Evolutionary conservation across 2,797 vertebrate genomes (phyloP).

Genomic region (Anabas testudineus): DNA sequence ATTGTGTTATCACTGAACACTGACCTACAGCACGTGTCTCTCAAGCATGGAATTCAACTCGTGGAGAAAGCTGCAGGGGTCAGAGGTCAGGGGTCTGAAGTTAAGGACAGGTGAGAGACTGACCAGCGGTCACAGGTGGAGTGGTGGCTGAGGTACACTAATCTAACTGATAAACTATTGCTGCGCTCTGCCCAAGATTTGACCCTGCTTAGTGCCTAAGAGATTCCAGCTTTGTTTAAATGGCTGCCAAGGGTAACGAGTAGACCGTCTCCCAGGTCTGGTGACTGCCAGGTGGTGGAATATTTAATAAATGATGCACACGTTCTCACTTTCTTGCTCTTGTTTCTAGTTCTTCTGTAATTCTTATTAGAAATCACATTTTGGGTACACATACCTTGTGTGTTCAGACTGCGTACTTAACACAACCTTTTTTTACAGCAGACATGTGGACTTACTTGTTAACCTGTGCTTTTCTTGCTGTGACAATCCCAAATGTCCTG

Average conservation of each 20-base stretch:
- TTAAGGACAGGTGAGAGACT: constrained; percentile 49
- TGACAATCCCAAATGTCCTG: neutral
- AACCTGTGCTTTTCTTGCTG: neutral
- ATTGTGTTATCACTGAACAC: constrained; percentile 39
- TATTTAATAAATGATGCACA: neutral
- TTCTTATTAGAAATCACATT: neutral
- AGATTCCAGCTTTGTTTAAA: constrained; percentile 44
- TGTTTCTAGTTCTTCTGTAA: neutral
- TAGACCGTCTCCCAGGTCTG: constrained; percentile 1
- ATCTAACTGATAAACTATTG: constrained; percentile 63
- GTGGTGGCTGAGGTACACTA: constrained; percentile 31
- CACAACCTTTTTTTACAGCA: neutral
- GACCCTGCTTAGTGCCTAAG: constrained; percentile 60
- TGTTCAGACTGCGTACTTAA: neutral
- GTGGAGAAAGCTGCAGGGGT: constrained; percentile 27
- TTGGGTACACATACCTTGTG: neutral
- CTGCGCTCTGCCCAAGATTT: constrained; percentile 52
- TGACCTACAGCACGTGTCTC: constrained; percentile 40
- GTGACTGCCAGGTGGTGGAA: neutral
- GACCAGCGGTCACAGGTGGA: constrained; percentile 54
- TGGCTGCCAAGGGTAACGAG: constrained; percentile 30
- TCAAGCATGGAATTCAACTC: constrained; percentile 49
- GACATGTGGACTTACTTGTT: neutral
- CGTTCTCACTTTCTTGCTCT: no score
- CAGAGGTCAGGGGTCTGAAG: constrained; percentile 38